Evolutionary conservation across 2,797 vertebrate species (phyloP), one percentile per base, ranked within the genome.

Genomic region (Pelochelys cantorii): DNA sequence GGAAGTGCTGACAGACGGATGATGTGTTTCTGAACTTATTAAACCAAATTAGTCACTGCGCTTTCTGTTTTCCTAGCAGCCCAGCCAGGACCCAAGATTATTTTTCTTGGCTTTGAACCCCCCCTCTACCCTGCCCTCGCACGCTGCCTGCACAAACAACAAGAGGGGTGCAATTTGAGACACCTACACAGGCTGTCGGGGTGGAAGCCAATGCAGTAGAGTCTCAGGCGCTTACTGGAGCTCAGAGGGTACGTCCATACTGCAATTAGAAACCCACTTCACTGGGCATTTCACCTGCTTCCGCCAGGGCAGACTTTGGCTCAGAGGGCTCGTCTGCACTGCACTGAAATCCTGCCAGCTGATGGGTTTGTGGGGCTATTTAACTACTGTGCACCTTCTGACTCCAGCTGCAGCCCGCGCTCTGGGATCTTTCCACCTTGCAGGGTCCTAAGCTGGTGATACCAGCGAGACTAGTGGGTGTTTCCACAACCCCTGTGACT

Each of bases 91-190:
- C 94, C 93, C 23, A 13, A 79, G 60, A 92, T 89, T 90, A 83
- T 97, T 97, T 95, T 4, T 94, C 87, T 96, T 96, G 95, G 95
- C 95, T 85, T 90, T 3, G 81, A 62, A 93, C 60, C 60, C 80
- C 59, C 92, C 2, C 27, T 5, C 74, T 92, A 56, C 23, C 59
- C 5, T 13, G 5, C 92, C 90, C 90, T 82, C 1, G 23, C 10
- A 89, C 14, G 1, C 95, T 87, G 94, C 83, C 1, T 78, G 90
- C 92, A 83, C 83, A 11, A 12, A 2, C 8, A 88, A 89, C 95
- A 82, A 0, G 93, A 92, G 87, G 29, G 90, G 10, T 87, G 80
- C 88, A 84, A 27, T 77, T 68, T 85, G 18, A 59, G 88, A 37
- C 96, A 91, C 79, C 91, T 88, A 90, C 90, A 94, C 90, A 93